Percentiles rank a stretch among this genome's conserved stretches.
These are phyloP conservation scores for Amphipyra berbera DNA, from an alignment of 2,888 invertebrate genomes.

Conservation along the genomic window DNA sequence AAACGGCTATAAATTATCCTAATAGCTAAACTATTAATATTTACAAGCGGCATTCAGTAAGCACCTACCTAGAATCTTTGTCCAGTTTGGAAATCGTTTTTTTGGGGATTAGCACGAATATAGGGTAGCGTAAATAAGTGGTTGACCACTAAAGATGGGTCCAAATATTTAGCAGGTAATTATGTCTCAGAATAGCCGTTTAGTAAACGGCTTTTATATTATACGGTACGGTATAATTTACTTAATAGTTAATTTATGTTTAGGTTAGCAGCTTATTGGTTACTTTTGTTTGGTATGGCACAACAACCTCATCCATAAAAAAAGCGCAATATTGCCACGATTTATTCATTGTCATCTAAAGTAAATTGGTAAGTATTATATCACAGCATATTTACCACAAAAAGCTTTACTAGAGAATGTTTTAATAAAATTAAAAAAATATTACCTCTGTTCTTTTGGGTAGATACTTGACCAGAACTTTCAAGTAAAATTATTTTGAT, in stretches of 20 bases:
- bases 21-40: slow-evolving; percentile 83
- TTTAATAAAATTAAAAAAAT: too few relatives aligned
- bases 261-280: slow-evolving; percentile 31
- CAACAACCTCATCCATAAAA: not conserved
- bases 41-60: slow-evolving; percentile 60
- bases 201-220: slow-evolving; percentile 50
- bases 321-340: too few relatives aligned
- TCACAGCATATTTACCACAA: too few relatives aligned
- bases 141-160: slow-evolving; percentile 71
- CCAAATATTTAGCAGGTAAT: slow-evolving; percentile 67
- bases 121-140: slow-evolving; percentile 57
- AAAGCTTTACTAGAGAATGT: too few relatives aligned
- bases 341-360: too few relatives aligned
- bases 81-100: slow-evolving; percentile 51
- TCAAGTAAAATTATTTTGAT: too few relatives aligned
- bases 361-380: too few relatives aligned
- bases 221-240: slow-evolving; percentile 45
- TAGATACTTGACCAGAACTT: too few relatives aligned
- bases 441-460: too few relatives aligned
- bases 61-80: slow-evolving; percentile 67
- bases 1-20: slow-evolving; percentile 89
- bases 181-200: slow-evolving; percentile 49
- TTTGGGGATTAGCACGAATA: slow-evolving; percentile 51
- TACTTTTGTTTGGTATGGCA: slow-evolving; percentile 20
- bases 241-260: slow-evolving; percentile 48